These are phyloP conservation scores for Drosophila flavopinicola DNA, from an alignment of 2,888 invertebrate species.

Conservation along the genomic window DNA sequence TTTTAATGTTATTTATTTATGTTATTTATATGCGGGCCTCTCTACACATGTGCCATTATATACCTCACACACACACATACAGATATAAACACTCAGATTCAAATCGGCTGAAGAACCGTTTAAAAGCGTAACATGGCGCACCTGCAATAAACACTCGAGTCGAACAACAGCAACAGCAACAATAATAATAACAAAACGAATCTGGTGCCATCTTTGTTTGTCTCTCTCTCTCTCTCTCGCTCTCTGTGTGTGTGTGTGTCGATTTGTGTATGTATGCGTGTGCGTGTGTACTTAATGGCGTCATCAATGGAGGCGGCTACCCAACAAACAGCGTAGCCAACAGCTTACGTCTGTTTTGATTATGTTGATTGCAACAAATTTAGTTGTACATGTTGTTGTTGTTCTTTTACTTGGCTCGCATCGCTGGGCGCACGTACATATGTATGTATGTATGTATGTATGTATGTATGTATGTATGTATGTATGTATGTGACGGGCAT, in stretches of 20 bases:
- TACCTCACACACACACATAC: background rate
- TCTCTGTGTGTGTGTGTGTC: slow-evolving; percentile 6
- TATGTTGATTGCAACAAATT: slow-evolving; percentile 77
- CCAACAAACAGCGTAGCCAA: slow-evolving; percentile 36
- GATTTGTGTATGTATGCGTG: slow-evolving; percentile 9
- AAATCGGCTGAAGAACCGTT: slow-evolving; percentile 62
- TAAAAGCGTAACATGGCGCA: slow-evolving; percentile 57
- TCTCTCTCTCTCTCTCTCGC: slow-evolving; percentile 23
- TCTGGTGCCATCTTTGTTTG: slow-evolving; percentile 43
- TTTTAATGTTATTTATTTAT: slow-evolving; percentile 68
- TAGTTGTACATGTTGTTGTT: slow-evolving; percentile 14
- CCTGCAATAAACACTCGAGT: slow-evolving; percentile 69
- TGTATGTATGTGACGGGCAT: background rate
- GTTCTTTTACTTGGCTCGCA: slow-evolving; percentile 21
- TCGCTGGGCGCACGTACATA: slow-evolving; percentile 51
- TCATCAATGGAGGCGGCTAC: slow-evolving; percentile 56
- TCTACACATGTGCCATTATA: slow-evolving; percentile 41
- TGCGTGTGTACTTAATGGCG: slow-evolving; percentile 53
- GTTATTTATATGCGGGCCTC: slow-evolving; percentile 54
- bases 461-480: too few relatives aligned
- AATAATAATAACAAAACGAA: slow-evolving; percentile 19
- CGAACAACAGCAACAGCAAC: slow-evolving; percentile 15
- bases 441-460: too few relatives aligned
- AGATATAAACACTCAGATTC: slow-evolving; percentile 24
- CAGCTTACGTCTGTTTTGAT: slow-evolving; percentile 67